A percentile compares a stretch with the other conserved stretches of the same genome.
phyloP scores from a whole-genome alignment of 2,113 vertebrate genomes.

The Hippocampus guttulatus region DNA sequence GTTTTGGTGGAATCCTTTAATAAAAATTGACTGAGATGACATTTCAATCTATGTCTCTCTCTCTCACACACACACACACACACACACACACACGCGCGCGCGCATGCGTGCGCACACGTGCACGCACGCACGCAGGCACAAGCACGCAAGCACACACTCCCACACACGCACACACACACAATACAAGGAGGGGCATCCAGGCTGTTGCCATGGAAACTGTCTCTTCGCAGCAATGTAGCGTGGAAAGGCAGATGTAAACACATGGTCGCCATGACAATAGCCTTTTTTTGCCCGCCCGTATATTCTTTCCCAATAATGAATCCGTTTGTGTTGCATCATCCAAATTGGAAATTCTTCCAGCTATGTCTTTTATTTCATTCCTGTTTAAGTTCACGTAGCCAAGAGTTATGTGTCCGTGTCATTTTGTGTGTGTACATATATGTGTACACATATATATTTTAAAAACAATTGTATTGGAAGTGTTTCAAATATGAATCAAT shows the following conservation, averaged over 20 bases:
- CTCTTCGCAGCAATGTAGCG: constrained; percentile 60
- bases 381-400: too few species aligned
- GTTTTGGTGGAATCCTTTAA: too few species aligned
- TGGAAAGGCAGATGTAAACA: constrained; percentile 68
- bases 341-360: neutral
- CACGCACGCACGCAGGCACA: neutral
- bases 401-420: too few species aligned
- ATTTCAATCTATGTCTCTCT: constrained; percentile 3
- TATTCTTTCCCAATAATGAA: neutral
- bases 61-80: too few species aligned
- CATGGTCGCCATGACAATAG: constrained; percentile 62
- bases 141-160: constrained; percentile 25
- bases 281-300: constrained; percentile 42
- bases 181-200: constrained; percentile 33
- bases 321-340: neutral
- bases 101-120: too few species aligned
- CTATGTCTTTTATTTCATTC: neutral
- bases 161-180: neutral
- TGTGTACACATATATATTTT: too few species aligned
- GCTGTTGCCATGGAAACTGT: constrained; percentile 75
- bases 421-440: too few species aligned
- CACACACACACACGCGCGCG: neutral
- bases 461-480: too few species aligned
- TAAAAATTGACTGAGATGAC: neutral
- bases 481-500: too few species aligned